Evolutionary conservation across 2,888 invertebrate species (phyloP), one percentile per base, ranked within the genome.

Genomic region (Stenurella melanura): DNA sequence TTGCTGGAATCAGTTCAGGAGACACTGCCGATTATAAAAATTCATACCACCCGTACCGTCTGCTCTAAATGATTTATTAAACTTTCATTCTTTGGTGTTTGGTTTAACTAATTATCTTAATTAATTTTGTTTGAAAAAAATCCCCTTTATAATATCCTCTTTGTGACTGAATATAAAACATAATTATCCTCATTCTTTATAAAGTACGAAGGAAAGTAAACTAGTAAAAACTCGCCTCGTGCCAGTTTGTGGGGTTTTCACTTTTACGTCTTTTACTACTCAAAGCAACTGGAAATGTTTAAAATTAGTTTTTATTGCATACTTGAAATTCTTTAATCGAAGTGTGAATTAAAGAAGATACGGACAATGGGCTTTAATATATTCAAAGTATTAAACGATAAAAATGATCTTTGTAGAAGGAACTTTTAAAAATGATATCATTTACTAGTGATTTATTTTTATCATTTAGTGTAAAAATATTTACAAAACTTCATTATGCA

Each of bases 161-260:
- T 50, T 50, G 50, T 50, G 15, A 6, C 4, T n/a, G 50, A 50
- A 50, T 50, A 50, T 50, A 50, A 50, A 50, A 50, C 50, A 50
- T 50, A 50, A 50, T 50, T 50, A 50, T 50, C n/a, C 50, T 50
- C 50, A 50, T 50, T n/a, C 50, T 50, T 50, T n/a, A 50, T 50
- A 50, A 50, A 50, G 50, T 50, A 5, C 50, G 50, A 6, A 50
- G 12, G 50, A 50, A 50, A 50, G 50, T 50, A n/a, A 50, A 50
- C 50, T 50, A 50, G 50, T 50, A 50, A 50, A 50, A 50, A 50
- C n/a, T 50, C 50, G 50, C 50, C 50, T 50, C n/a, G 50, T 50
- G 12, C n/a, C 50, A 50, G n/a, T 50, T 42, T 50, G 50, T 12
- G n/a, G 50, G 15, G n/a, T 50, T 50, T 50, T 50, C 50, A 50